phyloP scores from a whole-genome alignment of 2,888 invertebrate genomes.

The Schrankia costaestrigalis region DNA sequence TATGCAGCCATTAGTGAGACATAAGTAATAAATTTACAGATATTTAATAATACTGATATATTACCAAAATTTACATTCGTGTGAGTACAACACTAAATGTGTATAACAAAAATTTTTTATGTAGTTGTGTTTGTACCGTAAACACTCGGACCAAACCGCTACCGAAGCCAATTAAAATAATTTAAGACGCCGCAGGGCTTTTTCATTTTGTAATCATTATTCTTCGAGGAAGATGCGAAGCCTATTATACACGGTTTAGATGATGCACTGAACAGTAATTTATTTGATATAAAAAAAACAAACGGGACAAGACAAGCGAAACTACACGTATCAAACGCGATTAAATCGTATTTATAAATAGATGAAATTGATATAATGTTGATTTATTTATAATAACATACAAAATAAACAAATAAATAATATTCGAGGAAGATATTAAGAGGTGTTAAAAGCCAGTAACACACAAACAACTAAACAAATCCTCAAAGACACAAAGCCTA shows the following conservation, averaged over 20 bases:
- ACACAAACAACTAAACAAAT: too few species aligned
- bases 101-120: slow-evolving; percentile 35
- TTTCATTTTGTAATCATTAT: slow-evolving; percentile 78
- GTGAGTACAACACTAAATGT: slow-evolving; percentile 35
- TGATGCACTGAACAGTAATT: slow-evolving; percentile 66
- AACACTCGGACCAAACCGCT: slow-evolving; percentile 61
- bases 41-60: slow-evolving; percentile 42
- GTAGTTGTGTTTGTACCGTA: slow-evolving; percentile 46
- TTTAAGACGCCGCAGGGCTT: slow-evolving; percentile 75
- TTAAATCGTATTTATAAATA: slow-evolving; percentile 23
- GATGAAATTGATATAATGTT: slow-evolving; percentile 1
- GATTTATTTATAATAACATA: not conserved
- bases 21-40: slow-evolving; percentile 37
- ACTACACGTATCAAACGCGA: slow-evolving; percentile 28
- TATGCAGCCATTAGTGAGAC: slow-evolving; percentile 31
- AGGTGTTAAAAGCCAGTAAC: too few species aligned
- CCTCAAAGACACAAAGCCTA: too few species aligned
- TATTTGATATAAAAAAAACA: slow-evolving; percentile 44
- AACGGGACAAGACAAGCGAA: slow-evolving; percentile 24
- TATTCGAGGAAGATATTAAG: too few species aligned
- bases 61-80: slow-evolving; percentile 16
- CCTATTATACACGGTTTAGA: slow-evolving; percentile 76
- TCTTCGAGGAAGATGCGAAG: slow-evolving; percentile 70
- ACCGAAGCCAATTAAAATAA: slow-evolving; percentile 82
- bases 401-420: not conserved